Conservation (phyloP, 1,140 invertebrate genomes). For the Anastrepha ludens region DNA sequence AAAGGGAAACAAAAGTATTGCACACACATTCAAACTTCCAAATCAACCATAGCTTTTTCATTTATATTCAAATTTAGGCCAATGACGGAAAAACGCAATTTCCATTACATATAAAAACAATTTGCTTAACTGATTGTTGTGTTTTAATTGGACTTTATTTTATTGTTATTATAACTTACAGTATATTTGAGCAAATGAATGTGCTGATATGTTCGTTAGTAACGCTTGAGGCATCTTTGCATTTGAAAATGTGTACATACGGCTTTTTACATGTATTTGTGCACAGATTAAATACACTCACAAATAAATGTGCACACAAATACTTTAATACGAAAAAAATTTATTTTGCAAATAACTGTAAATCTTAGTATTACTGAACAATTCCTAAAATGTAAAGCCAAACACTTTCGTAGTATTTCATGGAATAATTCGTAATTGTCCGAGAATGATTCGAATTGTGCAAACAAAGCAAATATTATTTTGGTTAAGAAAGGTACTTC, state of each 20-base stretch:
- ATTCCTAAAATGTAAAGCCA: too few relatives aligned
- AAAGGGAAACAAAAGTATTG: too few relatives aligned
- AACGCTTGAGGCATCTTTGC: slow-evolving; percentile 19
- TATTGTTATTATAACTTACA: slow-evolving; percentile 14
- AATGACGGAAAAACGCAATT: slow-evolving; percentile 42
- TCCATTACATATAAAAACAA: slow-evolving; percentile 40
- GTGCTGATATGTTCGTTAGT: background rate
- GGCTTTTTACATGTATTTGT: slow-evolving; percentile 15
- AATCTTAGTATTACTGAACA: too few relatives aligned
- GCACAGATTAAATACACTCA: background rate
- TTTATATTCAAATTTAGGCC: slow-evolving; percentile 19
- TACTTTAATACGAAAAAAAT: background rate
- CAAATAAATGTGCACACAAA: background rate
- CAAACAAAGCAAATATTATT: too few relatives aligned
- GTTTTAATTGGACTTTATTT: slow-evolving; percentile 46
- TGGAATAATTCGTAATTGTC: too few relatives aligned
- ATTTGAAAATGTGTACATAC: slow-evolving; percentile 1
- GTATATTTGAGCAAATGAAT: background rate
- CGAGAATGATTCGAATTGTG: too few relatives aligned
- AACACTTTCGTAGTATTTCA: too few relatives aligned
- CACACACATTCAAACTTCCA: background rate
- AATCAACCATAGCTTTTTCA: background rate
- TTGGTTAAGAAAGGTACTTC: too few relatives aligned
- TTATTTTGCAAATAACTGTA: too few relatives aligned
- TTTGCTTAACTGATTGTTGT: slow-evolving; percentile 43